Conservation (phyloP, 2,797 vertebrate species). For the Nannoperca australis region DNA sequence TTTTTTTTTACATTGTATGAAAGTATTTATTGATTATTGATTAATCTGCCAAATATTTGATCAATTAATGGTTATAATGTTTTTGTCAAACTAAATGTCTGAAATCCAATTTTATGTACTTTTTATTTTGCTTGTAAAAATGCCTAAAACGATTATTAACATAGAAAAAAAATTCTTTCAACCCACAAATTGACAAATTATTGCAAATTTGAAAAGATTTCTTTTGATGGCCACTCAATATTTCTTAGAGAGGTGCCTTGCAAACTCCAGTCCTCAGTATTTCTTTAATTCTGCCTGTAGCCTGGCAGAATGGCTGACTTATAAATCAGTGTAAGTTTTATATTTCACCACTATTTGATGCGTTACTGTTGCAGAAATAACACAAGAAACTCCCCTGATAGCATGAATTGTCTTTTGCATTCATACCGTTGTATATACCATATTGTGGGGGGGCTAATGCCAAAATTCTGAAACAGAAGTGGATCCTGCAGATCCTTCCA, state of each 20-base stretch:
- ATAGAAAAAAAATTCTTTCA: no score
- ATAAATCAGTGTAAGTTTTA: neutral
- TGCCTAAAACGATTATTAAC: no score
- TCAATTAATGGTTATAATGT: rapidly evolving
- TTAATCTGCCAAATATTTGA: neutral
- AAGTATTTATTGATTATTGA: neutral
- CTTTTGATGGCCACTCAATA: neutral
- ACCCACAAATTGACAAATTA: neutral
- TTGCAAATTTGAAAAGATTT: neutral
- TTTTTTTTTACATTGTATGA: neutral
- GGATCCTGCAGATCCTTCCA: neutral
- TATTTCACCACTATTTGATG: neutral
- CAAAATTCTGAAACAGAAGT: neutral
- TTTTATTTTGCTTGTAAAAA: neutral
- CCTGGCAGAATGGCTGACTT: neutral
- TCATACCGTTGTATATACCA: neutral
- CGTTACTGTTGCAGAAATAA: neutral
- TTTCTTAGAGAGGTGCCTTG: neutral
- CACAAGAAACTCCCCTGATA: neutral
- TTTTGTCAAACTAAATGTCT: neutral
- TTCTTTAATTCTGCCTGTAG: neutral
- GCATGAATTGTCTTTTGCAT: neutral
- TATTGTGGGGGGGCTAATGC: neutral
- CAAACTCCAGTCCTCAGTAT: neutral
- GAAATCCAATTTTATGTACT: neutral